These are phyloP conservation scores for Poecilia wingei DNA, from an alignment of 2,797 vertebrate species.

Conservation along the genomic window DNA sequence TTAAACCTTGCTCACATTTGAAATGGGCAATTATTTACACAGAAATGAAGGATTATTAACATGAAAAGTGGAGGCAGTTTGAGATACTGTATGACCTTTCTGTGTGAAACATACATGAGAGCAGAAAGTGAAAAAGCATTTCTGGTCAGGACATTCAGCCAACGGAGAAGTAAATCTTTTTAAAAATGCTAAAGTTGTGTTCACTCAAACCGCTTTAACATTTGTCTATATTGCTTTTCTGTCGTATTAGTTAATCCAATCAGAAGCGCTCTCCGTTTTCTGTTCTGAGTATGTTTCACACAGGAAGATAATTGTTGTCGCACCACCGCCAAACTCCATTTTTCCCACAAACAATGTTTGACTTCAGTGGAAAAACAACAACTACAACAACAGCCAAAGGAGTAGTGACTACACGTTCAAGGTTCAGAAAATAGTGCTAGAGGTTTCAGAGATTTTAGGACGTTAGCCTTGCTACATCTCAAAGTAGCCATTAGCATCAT, in stretches of 20 bases:
- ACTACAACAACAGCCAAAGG: no score
- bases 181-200: not conserved
- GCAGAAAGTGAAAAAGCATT: not conserved
- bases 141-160: not conserved
- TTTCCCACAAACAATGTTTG: not conserved
- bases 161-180: not conserved
- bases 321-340: not conserved
- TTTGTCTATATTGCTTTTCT: not conserved
- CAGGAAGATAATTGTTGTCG: not conserved
- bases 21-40: not conserved
- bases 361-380: not conserved
- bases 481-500: not conserved
- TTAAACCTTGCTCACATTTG: not conserved
- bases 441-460: not conserved
- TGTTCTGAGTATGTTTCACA: not conserved
- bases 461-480: not conserved
- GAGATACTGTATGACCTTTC: not conserved
- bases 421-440: not conserved
- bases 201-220: not conserved
- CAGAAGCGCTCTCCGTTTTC: not conserved
- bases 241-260: not conserved
- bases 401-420: not conserved
- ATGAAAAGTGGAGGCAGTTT: not conserved
- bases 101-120: not conserved
- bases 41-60: not conserved